Base-by-base conservation (phyloP, 2,113 vertebrate species). In the Plotosus lineatus region DNA sequence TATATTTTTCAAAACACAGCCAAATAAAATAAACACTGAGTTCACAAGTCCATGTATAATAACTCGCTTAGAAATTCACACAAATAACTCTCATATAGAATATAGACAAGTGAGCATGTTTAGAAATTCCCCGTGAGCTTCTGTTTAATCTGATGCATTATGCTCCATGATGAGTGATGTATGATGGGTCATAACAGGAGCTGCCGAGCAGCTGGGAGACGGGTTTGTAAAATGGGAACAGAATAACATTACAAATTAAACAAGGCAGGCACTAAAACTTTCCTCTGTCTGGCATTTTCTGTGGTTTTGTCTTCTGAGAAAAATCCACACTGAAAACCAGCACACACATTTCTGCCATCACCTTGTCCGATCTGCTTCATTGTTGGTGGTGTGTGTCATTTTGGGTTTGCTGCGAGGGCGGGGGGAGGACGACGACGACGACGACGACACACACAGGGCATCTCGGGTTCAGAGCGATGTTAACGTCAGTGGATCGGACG, bases 81-180 rank as follows among this genome's bases (percentile, higher is more conserved):
- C n/a, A 72, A 69, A 73, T 44, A 71, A 23, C 4, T 15, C 38
- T 50, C 21, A 2, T 28, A 73, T 23, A 36, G 15, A 48, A 46
- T 48, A 28, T 51, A 76, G 60, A 76, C 51, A 66, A 82, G 65
- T 26, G 63, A 46, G 74, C 38, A 55, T 21, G 50, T 82, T 60
- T 68, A 60, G 51, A 61, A 61, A 58, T 77, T 44, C 23, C n/a
- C 46, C 46, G 21, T 12, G 68, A 55, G 81, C 81, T 83, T 83
- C 56, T 78, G 76, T 78, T 83, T 73, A 78, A 71, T 78, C 46
- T 78, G 56, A 55, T 53, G 58, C 33, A 60, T 75, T 75, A 55
- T 81, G n/a, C 44, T 33, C 23, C 33, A 17, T 72, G 71, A 17
- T 72, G 71, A 81, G 71, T 75, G 79, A 81, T 48, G 58, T 33